Conservation (phyloP, 2,888 invertebrate genomes). For the Operophtera brumata region DNA sequence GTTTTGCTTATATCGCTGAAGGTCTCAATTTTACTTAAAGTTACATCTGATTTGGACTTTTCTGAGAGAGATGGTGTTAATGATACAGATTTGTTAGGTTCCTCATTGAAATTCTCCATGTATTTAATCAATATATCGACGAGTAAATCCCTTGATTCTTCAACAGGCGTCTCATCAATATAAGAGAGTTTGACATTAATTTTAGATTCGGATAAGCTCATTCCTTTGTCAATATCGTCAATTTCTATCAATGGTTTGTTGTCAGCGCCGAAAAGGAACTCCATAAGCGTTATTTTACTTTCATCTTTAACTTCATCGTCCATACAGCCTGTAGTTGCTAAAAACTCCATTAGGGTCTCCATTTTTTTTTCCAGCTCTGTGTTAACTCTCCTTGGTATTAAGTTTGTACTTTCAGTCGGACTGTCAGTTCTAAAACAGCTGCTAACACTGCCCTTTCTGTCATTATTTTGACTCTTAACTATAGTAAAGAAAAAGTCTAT, state of each 20-base stretch:
- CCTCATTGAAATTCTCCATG: conserved; percentile 66
- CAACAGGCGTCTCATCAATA: conserved; percentile 74
- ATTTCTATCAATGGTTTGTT: conserved; percentile 62
- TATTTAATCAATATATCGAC: conserved; percentile 74
- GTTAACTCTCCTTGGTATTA: conserved; percentile 57
- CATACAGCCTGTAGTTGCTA: conserved; percentile 71
- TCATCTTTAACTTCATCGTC: conserved; percentile 63
- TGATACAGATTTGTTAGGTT: conserved; percentile 53
- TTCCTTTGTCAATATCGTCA: conserved; percentile 47
- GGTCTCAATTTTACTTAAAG: conserved; percentile 70
- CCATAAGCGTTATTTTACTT: conserved; percentile 74
- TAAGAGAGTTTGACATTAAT: conserved; percentile 65
- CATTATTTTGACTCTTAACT: conserved; percentile 72
- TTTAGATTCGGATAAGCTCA: conserved; percentile 63
- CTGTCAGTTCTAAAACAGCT: conserved; percentile 73
- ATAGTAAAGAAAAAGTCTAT: conserved; percentile 78
- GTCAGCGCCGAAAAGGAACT: conserved; percentile 70
- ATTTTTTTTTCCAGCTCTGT: conserved; percentile 73
- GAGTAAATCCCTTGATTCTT: conserved; percentile 63
- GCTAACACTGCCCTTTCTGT: conserved; percentile 66
- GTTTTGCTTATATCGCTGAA: conserved; percentile 73
- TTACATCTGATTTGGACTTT: conserved; percentile 73
- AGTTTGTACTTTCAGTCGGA: conserved; percentile 46
- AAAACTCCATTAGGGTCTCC: conserved; percentile 74
- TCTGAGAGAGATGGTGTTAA: conserved; percentile 68